Conservation (phyloP, 2,888 invertebrate species). For the Nysson spinosus region DNA sequence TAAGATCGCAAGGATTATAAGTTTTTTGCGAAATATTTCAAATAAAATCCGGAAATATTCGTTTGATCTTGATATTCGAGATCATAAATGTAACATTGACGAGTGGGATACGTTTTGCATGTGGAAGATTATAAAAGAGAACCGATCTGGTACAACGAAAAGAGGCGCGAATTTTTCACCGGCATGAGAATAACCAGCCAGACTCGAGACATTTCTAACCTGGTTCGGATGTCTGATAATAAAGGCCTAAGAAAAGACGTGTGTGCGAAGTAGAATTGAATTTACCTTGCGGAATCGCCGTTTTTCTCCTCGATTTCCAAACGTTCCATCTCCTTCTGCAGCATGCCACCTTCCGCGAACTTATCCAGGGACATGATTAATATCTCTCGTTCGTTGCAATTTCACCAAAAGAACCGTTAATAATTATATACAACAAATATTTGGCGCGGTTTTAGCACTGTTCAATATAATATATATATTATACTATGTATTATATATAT, state of each 20-base stretch:
- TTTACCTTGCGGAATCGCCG: conserved; percentile 73
- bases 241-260: conserved; percentile 29
- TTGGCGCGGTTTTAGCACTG: conserved; percentile 40
- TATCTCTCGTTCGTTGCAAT: conserved; percentile 18
- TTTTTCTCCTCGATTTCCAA: conserved; percentile 75
- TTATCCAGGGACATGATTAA: conserved; percentile 73
- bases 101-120: no score
- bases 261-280: no score
- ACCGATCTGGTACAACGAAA: neutral
- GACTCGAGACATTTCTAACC: conserved; percentile 25
- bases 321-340: conserved; percentile 75
- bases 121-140: no score
- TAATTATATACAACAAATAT: conserved; percentile 44
- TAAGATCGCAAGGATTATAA: no score
- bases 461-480: conserved; percentile 51
- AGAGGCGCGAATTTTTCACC: conserved; percentile 32
- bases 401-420: conserved; percentile 37
- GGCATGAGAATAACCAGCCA: conserved; percentile 8
- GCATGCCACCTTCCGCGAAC: conserved; percentile 68
- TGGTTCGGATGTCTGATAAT: no score
- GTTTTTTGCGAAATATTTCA: no score
- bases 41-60: no score
- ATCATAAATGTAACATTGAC: no score
- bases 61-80: no score
- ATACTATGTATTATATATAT: conserved; percentile 44